Base-by-base conservation (phyloP, 2,888 invertebrate genomes). In the Penaeus monodon region DNA sequence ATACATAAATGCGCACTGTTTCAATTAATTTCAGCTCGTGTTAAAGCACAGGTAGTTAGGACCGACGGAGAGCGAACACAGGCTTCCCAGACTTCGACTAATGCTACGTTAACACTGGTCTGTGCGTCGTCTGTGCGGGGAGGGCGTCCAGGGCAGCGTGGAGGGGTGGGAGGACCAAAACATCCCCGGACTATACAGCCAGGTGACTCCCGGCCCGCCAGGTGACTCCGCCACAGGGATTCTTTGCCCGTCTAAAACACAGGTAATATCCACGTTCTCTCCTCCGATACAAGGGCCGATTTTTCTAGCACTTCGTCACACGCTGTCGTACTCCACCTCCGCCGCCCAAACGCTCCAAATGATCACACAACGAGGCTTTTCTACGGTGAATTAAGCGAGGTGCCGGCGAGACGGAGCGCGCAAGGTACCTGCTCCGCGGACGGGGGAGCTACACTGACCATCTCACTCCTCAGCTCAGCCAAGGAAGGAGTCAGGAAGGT, bases 401-500 rank as follows among this genome's bases (percentile, higher is more conserved):
- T 78, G 44, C 49, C 24, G n/a, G 49, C 20, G 65, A 22, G 29
- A 66, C 38, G 29, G 68, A 65, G 65, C 38, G 68, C 29, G 84
- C 77, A 77, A 57, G 76, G 65, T 84, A 84, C 84, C 84, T 84
- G n/a, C 84, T 64, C 84, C 44, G n/a, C 77, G 84, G 66, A n/a
- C 64, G 84, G 66, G 66, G 77, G 77, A 66, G 76, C 84, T 66
- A 84, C 77, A 84, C 84, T 84, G 84, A 84, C 84, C 84, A 77
- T 38, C 84, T 84, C 77, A 27, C 73, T 82, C 83, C 74, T 73
- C 27, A 77, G 66, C 66, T 77, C 66, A 77, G 77, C 77, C 66
- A 77, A 66, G 77, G 68, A 84, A 84, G 84, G 77, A 76, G 83
- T 83, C 63, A 84, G 84, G 77, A 77, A 84, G 84, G 84, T 78